phyloP scores from a whole-genome alignment of 2,797 vertebrate species.

The Iguana delicatissima region DNA sequence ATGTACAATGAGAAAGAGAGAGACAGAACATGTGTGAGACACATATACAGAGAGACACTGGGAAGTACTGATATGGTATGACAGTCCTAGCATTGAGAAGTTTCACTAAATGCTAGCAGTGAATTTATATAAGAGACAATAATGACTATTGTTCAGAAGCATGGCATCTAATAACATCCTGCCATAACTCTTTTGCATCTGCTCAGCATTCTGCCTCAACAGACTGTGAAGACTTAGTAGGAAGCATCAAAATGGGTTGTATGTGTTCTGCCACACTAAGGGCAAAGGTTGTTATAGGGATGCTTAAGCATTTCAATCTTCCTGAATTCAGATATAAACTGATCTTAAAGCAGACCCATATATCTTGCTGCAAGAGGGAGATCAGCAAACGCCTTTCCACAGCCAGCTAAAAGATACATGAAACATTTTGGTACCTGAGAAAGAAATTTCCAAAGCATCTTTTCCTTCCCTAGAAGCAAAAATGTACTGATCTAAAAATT shows the following conservation, averaged over 20 bases:
- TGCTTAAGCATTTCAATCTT: not conserved
- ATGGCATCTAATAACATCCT: conserved; percentile 49
- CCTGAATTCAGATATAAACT: not conserved
- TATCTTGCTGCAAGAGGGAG: not conserved
- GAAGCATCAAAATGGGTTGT: conserved; percentile 36
- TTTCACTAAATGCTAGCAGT: conserved; percentile 60
- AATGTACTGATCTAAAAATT: no score
- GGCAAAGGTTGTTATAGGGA: conserved; percentile 24
- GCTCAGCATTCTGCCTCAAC: conserved; percentile 54
- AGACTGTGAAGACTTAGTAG: conserved; percentile 35
- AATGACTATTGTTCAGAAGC: conserved; percentile 54
- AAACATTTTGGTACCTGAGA: no score
- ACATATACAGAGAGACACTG: not conserved
- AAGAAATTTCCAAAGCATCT: no score
- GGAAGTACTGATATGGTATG: conserved; percentile 55
- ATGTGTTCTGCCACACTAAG: not conserved
- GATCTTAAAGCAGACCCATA: not conserved
- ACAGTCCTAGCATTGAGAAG: conserved; percentile 58
- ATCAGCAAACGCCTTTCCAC: not conserved
- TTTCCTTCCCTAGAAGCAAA: no score
- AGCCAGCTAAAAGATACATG: not conserved
- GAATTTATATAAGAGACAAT: conserved; percentile 61
- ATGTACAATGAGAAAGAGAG: conserved; percentile 4
- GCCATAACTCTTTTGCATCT: conserved; percentile 54
- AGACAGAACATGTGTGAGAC: no score